Evolutionary conservation across 2,113 vertebrate species (phyloP).

Genomic region (Sylvia atricapilla): DNA sequence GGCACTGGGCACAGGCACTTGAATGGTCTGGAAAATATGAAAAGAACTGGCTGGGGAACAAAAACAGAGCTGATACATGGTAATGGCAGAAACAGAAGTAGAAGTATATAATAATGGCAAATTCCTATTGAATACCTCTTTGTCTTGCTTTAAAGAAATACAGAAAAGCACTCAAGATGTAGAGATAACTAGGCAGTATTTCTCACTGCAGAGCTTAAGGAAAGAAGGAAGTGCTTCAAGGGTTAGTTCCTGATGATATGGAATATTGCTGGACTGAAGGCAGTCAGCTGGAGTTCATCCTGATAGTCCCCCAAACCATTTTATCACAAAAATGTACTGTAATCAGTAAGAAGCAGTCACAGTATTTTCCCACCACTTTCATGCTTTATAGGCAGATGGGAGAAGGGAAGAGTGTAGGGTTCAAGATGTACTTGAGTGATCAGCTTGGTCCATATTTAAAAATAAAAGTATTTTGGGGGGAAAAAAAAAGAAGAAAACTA

Average conservation of each 20-base stretch:
- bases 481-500: neutral
- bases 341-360: conserved; percentile 11
- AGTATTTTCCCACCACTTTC: conserved; percentile 15
- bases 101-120: conserved; percentile 40
- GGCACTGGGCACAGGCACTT: conserved; percentile 51
- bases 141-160: conserved; percentile 47
- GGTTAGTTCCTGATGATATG: conserved; percentile 10
- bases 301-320: conserved; percentile 8
- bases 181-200: conserved; percentile 12
- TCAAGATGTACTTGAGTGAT: neutral
- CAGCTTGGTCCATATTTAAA: neutral
- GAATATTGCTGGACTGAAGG: neutral
- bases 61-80: conserved; percentile 46
- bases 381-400: neutral
- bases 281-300: conserved; percentile 49
- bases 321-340: conserved; percentile 36
- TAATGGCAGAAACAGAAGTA: conserved; percentile 71
- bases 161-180: conserved; percentile 1
- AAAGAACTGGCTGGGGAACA: conserved; percentile 57
- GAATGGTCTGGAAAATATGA: conserved; percentile 74
- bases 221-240: conserved; percentile 30
- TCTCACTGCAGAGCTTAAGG: neutral
- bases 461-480: neutral
- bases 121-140: conserved; percentile 30
- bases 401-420: neutral